Evolutionary conservation across 2,888 invertebrate species (phyloP), one percentile per base, ranked within the genome.

Genomic region (Pachliopta kotzebuea): DNA sequence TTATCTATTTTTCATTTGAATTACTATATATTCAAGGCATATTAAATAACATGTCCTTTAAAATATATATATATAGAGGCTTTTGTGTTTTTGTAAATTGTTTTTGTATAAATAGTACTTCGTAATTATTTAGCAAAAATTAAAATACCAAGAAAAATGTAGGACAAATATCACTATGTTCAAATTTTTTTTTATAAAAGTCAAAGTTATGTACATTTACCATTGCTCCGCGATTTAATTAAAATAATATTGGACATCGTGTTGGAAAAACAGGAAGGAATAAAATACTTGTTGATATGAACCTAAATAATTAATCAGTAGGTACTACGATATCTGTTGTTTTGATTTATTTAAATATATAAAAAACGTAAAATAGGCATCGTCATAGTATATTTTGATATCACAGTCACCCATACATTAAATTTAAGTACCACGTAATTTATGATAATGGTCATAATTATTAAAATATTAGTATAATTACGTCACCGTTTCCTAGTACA

Each of bases 371-470:
- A 65, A 60, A 65, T 56, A 29, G 61, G 21, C 53, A 53, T 24
- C 68, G 61, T 70, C 67, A 68, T 70, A 68, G 72, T 67, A 75
- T 71, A 45, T 75, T 75, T 75, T 73, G 70, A 78, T 81, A 77
- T 81, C 76, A 76, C 76, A 86, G 82, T 80, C 73, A 80, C 74
- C 73, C 76, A 81, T 83, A 84, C 83, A 84, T 85, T 84, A 81
- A 74, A 71, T 77, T 78, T 82, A 85, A 86, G 84, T 84, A 77
- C 76, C 77, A 75, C 80, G 77, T 83, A 85, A 86, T 86, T 84
- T 84, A 88, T 85, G 85, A 75, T 86, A 86, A 88, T 86, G 79
- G 79, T 75, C 75, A 70, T 81, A 79, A 84, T 85, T 79, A 83
- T 85, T 85, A 85, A 84, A 83, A 85, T 84, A 82, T 80, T 78